Evolutionary conservation across 2,797 vertebrate genomes (phyloP), one percentile per base, ranked within the genome.

Genomic region (Chloroceryle inda): DNA sequence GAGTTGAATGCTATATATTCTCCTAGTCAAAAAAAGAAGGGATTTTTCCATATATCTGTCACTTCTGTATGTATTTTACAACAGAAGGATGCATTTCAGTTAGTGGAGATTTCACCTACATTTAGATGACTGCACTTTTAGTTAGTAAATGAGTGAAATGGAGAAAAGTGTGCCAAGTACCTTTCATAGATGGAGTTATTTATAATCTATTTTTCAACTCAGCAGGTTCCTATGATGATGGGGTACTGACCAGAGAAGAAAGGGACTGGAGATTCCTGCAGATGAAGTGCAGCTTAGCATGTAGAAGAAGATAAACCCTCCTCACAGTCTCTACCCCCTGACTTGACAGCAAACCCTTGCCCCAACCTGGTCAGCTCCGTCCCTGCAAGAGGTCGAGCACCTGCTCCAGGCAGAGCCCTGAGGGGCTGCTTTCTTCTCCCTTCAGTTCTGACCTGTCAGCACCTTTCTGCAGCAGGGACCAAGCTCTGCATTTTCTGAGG

Each of bases 371-470:
- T 31, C 79, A 53, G 38, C 40, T 24, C 23, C 29, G 50, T 35
- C 26, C 49, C 50, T 19, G 26, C 6, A 0, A 64, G 21, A 9
- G 9, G 58, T 44, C 2, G 3, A 74, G 56, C 27, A 37, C 76
- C 15, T 0, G 6, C 1, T 2, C 42, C 23, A 44, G 64, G 75
- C 47, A 64, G 64, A 44, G 17, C 73, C 62, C 10, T 0, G 5
- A 31, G 78, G 38, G 63, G 13, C 17, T 11, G 35, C 16, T 89
- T 79, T 53, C 67, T 50, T 59, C 26, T 55, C n/a, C n/a, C 40
- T 45, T 40, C 40, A 2, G 19, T 63, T 74, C 44, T 80, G 49
- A n/a, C 24, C 64, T 75, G 29, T 45, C 75, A 88, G 68, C 64
- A 77, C 37, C 23, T 83, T 71, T n/a, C 78, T 18, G 10, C 64